Evolutionary conservation across 2,113 vertebrate genomes (phyloP), one percentile per base, ranked within the genome.

Genomic region (Hepsetus odoe): DNA sequence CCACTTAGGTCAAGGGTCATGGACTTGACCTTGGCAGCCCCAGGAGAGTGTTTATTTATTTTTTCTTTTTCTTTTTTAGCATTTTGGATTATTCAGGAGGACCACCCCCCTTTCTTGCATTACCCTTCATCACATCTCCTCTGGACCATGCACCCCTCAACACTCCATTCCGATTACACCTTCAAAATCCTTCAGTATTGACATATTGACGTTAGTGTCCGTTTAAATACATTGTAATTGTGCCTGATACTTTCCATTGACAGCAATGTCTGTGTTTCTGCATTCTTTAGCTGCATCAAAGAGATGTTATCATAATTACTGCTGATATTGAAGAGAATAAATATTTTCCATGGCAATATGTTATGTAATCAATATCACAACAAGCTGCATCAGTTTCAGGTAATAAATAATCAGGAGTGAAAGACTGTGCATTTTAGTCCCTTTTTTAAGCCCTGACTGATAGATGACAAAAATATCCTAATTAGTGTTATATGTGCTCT

Each of bases 21-120:
- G 92, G 88, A 94, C 93, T 93, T 94, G 93, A 92, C 92, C 91
- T 91, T 90, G 87, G 89, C 75, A 86, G 87, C 87, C 90, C 88
- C 85, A 82, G 85, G 89, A 91, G 90, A 91, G 85, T 82, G 82
- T 86, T 92, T 83, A 83, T 86, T 89, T 87, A 85, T 87, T 89
- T 85, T 81, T 16, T 18, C 3, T 83, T 79, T 87, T 85, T 79
- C n/a, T n/a, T 83, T 67, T 85, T 84, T 87, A 87, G 91, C 87
- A 91, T 92, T 92, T 87, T 85, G 83, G 88, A 89, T 92, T 91
- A 92, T 92, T 89, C 87, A 72, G 86, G 88, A 91, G 87, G 84
- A 76, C 84, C 77, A 6, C 85, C 38, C 88, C 88, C 82, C 51
- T 80, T 38, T 80, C 65, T 84, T 53, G 51, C 51, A 55, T 55